Evolutionary conservation across 1,140 invertebrate species (phyloP), one percentile per base, ranked within the genome.

Genomic region (Eupeodes corollae): DNA sequence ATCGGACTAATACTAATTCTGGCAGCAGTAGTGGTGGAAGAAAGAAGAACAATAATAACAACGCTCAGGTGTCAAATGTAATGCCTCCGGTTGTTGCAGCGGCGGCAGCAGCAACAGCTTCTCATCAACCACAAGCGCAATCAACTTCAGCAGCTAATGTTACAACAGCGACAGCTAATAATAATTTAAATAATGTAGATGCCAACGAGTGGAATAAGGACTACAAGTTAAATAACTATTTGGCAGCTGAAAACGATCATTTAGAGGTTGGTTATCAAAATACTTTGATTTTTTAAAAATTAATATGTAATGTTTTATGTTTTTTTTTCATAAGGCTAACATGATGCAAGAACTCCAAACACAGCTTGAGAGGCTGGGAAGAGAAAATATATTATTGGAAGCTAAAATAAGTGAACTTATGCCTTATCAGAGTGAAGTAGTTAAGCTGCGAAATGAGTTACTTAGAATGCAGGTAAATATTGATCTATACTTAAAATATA

Each of bases 361-460:
- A 34, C 62, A 67, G 49, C 49, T 68, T 44, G 64, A 68, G 39
- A 52, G 60, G 47, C 59, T 77, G 60, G 65, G 65, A 26, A 68
- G 66, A 40, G 75, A 77, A 49, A 75, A 77, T 51, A 57, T 59
- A 31, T 66, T 63, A 41, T 58, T 78, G 51, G 72, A 75, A 56
- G 60, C 71, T 51, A 68, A 75, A 52, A 63, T 79, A 42, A 61
- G 58, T 5, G 75, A 76, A 50, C 57, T 74, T 48, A 52, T 67
- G 50, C 56, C 65, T 48, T 65, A 74, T 53, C 68, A 73, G 46
- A 66, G 58, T 44, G 73, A 76, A 58, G 55, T 76, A 53, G 58
- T 57, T 47, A 57, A 61, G 48, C 52, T 77, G 35, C 68, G 71
- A 54, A 67, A 67, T 15, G 74, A 77, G 61, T 60, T 76, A 46